Base-by-base conservation (phyloP, 1,140 invertebrate species). In the Eciton burchellii region DNA sequence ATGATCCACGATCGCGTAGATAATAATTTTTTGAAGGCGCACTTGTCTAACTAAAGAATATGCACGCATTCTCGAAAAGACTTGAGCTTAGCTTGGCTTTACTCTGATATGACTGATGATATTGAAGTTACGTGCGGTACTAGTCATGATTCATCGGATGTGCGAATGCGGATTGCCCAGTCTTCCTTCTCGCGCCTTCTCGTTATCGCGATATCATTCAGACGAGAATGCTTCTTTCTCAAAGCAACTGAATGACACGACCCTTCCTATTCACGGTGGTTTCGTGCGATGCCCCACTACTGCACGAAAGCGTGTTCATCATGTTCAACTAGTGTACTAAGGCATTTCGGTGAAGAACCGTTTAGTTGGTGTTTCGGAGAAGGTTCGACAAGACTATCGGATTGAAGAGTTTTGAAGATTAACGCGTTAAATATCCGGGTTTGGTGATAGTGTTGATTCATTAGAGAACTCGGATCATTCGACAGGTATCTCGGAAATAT, bases 41-140 rank as follows among this genome's bases (percentile, higher is more conserved):
- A 26, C 16, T 77, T 77, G 16, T 19, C 19, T 76, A 76, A 76
- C 14, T 66, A 11, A 45, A 14, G n/a, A 11, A 73, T 29, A 62
- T 6, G 3, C 8, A 6, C 16, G 21, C n/a, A n/a, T 66, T 29
- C 52, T 76, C 11, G 29, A 66, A 54, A 14, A 19, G 3, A 16
- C 21, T 35, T 1, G 29, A 66, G 43, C 11, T 77, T n/a, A n/a
- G 16, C 43, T 54, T 19, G 26, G 21, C 16, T 66, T 56, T 1
- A 12, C 45, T 65, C 41, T 66, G 19, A 77, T 66, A 8, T 12
- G 54, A 1, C 29, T 19, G 14, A 43, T 43, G n/a, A 49, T 14
- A 9, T 16, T 14, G 0, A 52, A 29, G 56, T 9, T 16, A 77
- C 21, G n/a, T 5, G 19, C 5, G 5, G 24, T 47, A 1, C 16